A percentile compares a stretch with the other conserved stretches of the same genome.
phyloP scores from a whole-genome alignment of 2,888 invertebrate species.

The Tenthredo scrophulariae region DNA sequence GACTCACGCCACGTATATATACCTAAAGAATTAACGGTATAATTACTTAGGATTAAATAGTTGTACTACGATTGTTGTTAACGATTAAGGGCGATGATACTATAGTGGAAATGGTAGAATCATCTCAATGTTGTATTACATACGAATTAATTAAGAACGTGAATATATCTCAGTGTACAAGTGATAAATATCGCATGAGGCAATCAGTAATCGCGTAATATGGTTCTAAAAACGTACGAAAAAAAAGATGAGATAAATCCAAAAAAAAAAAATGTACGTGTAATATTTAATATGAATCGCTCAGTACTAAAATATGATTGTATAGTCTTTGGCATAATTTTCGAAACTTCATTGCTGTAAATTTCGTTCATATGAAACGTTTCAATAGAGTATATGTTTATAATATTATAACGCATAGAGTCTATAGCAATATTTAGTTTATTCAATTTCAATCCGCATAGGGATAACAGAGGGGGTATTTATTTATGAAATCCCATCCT shows the following conservation, averaged over 20 bases:
- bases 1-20: background rate
- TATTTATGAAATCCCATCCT: background rate
- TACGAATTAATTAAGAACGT: conserved; percentile 3
- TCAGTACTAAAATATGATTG: background rate
- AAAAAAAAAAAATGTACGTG: background rate
- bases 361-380: background rate
- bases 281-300: background rate
- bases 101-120: background rate
- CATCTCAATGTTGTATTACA: conserved; percentile 13
- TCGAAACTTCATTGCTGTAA: conserved; percentile 1
- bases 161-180: background rate
- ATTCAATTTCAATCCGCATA: conserved; percentile 3
- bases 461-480: background rate
- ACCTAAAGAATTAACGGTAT: background rate
- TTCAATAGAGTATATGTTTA: background rate
- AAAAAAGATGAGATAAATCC: background rate
- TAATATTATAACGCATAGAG: background rate
- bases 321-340: background rate
- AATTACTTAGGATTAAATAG: conserved; percentile 4
- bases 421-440: conserved; percentile 14
- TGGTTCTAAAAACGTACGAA: conserved; percentile 8
- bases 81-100: conserved; percentile 20
- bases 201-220: conserved; percentile 45
- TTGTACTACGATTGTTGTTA: conserved; percentile 16
- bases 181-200: conserved; percentile 40